Percentiles rank a stretch among this genome's conserved stretches.
Conservation (phyloP, 2,113 vertebrate species). For the Eptesicus fuscus region DNA sequence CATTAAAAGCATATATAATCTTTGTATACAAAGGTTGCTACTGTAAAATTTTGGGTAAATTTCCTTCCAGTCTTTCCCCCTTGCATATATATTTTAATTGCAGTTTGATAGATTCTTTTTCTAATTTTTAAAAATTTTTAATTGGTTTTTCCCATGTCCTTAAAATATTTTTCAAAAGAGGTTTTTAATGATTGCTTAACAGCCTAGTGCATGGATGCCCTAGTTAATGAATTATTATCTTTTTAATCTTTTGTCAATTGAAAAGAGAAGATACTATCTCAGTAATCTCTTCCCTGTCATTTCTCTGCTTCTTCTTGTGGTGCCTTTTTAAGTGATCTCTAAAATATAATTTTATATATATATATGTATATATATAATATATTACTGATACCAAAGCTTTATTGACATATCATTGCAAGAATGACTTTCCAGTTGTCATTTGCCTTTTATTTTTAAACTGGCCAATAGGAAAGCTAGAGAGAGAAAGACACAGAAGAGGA, state of each 20-base stretch:
- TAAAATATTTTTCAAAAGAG: neutral
- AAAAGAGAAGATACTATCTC: neutral
- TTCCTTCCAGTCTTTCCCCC: neutral
- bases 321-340: neutral
- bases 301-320: neutral
- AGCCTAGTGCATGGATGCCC: rapidly evolving
- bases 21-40: rapidly evolving
- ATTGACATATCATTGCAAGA: neutral
- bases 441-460: neutral
- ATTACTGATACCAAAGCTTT: neutral
- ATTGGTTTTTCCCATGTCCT: neutral
- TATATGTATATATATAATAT: too few species aligned
- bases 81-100: neutral
- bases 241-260: neutral
- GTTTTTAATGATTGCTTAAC: neutral
- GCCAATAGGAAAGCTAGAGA: neutral
- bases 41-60: too few species aligned
- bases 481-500: neutral
- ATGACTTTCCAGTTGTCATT: neutral
- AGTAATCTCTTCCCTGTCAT: neutral
- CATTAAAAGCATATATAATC: neutral
- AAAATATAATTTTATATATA: neutral
- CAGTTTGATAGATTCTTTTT: neutral
- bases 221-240: neutral
- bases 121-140: neutral